phyloP scores from a whole-genome alignment of 1,140 invertebrate genomes.

The Pentalonia nigronervosa region DNA sequence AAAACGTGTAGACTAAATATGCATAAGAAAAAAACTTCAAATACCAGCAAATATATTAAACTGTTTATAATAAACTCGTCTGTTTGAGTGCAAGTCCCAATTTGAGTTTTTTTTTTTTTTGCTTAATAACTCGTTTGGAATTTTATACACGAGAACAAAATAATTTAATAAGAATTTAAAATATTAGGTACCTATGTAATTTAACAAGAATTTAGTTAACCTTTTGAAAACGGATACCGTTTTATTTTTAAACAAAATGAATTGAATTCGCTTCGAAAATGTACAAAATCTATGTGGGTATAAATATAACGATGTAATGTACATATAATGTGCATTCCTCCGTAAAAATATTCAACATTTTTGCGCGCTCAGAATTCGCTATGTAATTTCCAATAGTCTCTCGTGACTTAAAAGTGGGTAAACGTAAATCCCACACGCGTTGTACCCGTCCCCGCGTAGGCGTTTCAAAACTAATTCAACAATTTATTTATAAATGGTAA shows the following conservation, averaged over 20 bases:
- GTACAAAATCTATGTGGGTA: neutral
- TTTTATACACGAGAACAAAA: neutral
- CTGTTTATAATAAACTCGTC: neutral
- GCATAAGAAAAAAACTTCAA: neutral
- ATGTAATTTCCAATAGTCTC: neutral
- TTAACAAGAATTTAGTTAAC: neutral
- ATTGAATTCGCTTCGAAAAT: neutral
- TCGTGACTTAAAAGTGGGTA: neutral
- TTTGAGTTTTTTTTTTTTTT: neutral
- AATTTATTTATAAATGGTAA: constrained; percentile 1
- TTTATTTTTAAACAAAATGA: neutral
- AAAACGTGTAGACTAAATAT: neutral
- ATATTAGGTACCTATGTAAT: neutral
- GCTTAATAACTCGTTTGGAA: neutral
- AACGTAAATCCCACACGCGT: neutral
- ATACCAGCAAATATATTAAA: neutral
- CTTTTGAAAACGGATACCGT: neutral
- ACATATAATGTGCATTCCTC: neutral
- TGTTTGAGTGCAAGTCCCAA: neutral
- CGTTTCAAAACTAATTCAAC: neutral
- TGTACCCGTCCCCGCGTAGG: neutral
- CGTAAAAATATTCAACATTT: neutral
- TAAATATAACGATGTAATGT: constrained; percentile 11
- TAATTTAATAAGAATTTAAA: neutral
- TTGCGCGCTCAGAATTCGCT: neutral